Conservation (phyloP, 1,140 invertebrate genomes). For the Cotesia glomerata region DNA sequence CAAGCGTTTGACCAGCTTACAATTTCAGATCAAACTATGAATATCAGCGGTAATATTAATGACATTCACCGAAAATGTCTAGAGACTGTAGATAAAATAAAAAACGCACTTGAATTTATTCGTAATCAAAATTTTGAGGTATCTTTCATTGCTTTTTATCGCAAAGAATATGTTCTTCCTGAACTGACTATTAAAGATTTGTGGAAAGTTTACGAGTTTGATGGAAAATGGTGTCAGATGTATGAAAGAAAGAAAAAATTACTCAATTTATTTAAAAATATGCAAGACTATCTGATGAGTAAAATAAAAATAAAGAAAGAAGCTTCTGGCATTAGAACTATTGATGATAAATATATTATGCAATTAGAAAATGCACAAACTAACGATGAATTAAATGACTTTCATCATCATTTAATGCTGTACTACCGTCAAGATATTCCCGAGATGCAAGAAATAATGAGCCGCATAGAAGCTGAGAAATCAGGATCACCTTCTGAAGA, state of each 20-base stretch:
- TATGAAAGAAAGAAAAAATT: constrained; percentile 86
- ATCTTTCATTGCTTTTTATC: constrained; percentile 98
- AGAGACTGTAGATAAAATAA: constrained; percentile 84
- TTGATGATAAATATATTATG: constrained; percentile 88
- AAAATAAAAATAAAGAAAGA: constrained; percentile 84
- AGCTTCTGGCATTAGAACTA: constrained; percentile 79
- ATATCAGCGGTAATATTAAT: constrained; percentile 41
- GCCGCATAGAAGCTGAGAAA: constrained; percentile 70
- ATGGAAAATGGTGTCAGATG: constrained; percentile 96
- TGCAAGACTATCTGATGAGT: constrained; percentile 90
- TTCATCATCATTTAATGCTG: constrained; percentile 91
- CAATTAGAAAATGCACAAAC: constrained; percentile 82
- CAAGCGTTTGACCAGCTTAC: constrained; percentile 87
- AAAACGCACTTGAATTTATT: constrained; percentile 95
- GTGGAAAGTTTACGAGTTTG: constrained; percentile 96
- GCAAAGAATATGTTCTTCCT: constrained; percentile 96
- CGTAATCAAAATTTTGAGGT: constrained; percentile 94
- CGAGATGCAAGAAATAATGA: constrained; percentile 78
- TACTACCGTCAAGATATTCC: constrained; percentile 89
- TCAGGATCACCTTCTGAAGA: constrained; percentile 65
- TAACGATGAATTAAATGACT: constrained; percentile 89
- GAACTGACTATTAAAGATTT: constrained; percentile 94
- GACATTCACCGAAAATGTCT: constrained; percentile 65
- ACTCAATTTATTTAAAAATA: constrained; percentile 84
- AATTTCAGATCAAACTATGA: constrained; percentile 75